These are phyloP conservation scores for Agrotis clavis DNA, from an alignment of 2,888 invertebrate genomes.

Conservation along the genomic window DNA sequence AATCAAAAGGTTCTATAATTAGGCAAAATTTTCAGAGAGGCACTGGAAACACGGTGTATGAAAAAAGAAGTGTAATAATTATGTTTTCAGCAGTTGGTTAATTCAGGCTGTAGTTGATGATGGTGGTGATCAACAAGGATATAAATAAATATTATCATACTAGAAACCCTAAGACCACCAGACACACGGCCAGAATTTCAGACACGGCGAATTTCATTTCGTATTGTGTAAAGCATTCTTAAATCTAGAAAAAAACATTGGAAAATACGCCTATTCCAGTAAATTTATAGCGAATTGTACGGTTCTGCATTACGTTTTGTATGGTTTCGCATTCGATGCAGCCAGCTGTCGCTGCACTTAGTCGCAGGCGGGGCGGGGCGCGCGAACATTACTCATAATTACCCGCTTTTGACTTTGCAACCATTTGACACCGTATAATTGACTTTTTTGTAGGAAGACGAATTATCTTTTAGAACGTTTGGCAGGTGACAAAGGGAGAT, in stretches of 20 bases:
- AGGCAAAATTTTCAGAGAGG: too few species aligned
- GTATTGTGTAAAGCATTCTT: not conserved
- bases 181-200: not conserved
- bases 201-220: too few species aligned
- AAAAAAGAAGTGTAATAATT: too few species aligned
- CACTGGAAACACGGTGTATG: too few species aligned
- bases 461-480: conserved; percentile 23
- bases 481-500: conserved; percentile 9
- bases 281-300: conserved; percentile 54
- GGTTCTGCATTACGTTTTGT: conserved; percentile 57
- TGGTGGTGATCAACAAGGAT: too few species aligned
- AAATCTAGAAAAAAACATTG: conserved; percentile 19
- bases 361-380: conserved; percentile 71
- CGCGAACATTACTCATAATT: conserved; percentile 68
- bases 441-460: conserved; percentile 34
- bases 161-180: not conserved
- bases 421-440: conserved; percentile 61
- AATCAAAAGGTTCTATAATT: too few species aligned
- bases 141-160: too few species aligned
- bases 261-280: conserved; percentile 48
- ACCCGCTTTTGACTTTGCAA: conserved; percentile 58
- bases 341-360: conserved; percentile 67
- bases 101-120: too few species aligned
- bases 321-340: conserved; percentile 65
- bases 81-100: too few species aligned